Percentiles rank a stretch among this genome's conserved stretches.
phyloP scores from a whole-genome alignment of 2,797 vertebrate genomes.

The Clarias laeviceps region DNA sequence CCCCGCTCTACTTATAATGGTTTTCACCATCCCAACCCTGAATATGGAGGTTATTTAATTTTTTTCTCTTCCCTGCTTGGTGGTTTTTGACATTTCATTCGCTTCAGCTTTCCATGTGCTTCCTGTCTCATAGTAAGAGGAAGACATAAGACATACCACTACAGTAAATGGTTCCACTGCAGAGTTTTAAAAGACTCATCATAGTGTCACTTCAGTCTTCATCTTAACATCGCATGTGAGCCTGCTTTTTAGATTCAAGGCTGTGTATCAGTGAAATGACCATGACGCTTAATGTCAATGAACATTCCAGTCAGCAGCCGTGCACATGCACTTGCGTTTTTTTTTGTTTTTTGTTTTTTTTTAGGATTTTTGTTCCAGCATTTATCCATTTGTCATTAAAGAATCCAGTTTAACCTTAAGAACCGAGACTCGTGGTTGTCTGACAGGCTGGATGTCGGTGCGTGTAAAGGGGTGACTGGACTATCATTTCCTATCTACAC shows the following conservation, averaged over 20 bases:
- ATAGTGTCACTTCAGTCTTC: neutral
- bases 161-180: neutral
- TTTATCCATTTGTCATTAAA: neutral
- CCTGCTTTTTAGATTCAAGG: neutral
- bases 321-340: neutral
- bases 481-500: constrained; percentile 42
- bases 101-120: neutral
- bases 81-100: neutral
- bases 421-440: constrained; percentile 44
- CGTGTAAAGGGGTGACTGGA: constrained; percentile 10
- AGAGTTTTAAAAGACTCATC: neutral
- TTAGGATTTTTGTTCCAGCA: neutral
- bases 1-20: neutral
- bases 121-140: constrained; percentile 12
- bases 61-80: neutral
- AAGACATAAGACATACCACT: neutral
- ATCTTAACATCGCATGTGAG: neutral
- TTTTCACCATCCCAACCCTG: neutral
- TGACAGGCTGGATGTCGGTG: constrained; percentile 14
- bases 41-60: neutral
- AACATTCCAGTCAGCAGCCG: neutral
- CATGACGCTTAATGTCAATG: neutral
- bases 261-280: neutral
- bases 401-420: neutral
- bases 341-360: neutral